These are phyloP conservation scores for Eleutherodactylus coqui DNA, from an alignment of 2,797 vertebrate species.

Conservation along the genomic window DNA sequence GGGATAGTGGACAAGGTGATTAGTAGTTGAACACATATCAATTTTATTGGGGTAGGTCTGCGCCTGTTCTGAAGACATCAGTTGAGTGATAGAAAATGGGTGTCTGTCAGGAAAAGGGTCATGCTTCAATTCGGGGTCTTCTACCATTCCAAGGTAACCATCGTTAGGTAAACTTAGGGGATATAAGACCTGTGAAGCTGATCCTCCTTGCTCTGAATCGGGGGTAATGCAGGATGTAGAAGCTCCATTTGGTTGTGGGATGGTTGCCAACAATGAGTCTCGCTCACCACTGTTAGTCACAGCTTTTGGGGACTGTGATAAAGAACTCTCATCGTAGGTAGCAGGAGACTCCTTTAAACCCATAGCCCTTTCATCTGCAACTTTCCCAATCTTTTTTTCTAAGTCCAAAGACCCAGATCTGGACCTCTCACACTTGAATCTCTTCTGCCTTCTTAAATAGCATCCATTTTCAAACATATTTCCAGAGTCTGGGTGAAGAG, in stretches of 20 bases:
- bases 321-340: slow-evolving; percentile 46
- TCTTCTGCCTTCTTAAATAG: slow-evolving; percentile 59
- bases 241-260: neutral
- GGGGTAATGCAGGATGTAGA: slow-evolving; percentile 16
- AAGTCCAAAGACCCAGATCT: slow-evolving; percentile 20
- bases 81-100: slow-evolving; percentile 61
- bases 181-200: slow-evolving; percentile 44
- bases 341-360: slow-evolving; percentile 6
- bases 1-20: slow-evolving; percentile 40
- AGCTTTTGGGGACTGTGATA: slow-evolving; percentile 39
- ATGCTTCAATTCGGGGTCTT: slow-evolving; percentile 50
- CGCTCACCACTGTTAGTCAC: neutral
- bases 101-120: slow-evolving; percentile 48
- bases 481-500: slow-evolving; percentile 61
- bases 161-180: slow-evolving; percentile 42
- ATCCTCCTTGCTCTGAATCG: slow-evolving; percentile 29
- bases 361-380: neutral
- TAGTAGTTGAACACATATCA: slow-evolving; percentile 49
- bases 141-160: slow-evolving; percentile 35
- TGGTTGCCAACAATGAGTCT: slow-evolving; percentile 14
- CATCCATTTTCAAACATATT: slow-evolving; percentile 64
- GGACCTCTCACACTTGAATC: slow-evolving; percentile 55
- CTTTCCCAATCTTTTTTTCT: slow-evolving; percentile 25
- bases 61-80: slow-evolving; percentile 59
- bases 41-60: slow-evolving; percentile 42